Evolutionary conservation across 2,797 vertebrate genomes (phyloP).

Genomic region (Falco columbarius): DNA sequence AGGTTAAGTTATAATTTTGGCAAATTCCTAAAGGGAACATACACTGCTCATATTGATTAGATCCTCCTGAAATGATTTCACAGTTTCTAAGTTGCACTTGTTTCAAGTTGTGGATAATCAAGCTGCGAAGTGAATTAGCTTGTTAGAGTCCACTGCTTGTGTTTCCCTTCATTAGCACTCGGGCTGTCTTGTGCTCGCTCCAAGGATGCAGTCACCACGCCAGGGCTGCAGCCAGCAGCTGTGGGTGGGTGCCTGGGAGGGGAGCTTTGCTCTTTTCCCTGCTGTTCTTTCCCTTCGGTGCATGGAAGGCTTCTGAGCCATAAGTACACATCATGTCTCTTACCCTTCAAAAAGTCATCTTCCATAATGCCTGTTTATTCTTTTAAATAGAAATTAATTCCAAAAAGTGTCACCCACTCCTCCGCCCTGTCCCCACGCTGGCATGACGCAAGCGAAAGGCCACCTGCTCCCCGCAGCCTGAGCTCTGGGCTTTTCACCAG

Average conservation of each 20-base stretch:
- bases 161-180: background rate
- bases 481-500: background rate
- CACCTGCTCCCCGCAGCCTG: background rate
- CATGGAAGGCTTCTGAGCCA: background rate
- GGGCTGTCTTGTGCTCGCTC: background rate
- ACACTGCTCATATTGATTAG: background rate
- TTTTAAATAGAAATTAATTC: slow-evolving; percentile 5
- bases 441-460: background rate
- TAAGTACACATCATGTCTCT: background rate
- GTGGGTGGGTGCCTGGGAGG: background rate
- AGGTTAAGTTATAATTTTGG: background rate
- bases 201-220: background rate
- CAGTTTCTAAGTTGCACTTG: background rate
- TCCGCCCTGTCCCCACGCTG: background rate
- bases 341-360: background rate
- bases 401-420: background rate
- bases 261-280: background rate
- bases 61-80: background rate
- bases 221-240: background rate
- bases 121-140: background rate
- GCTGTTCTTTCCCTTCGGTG: background rate
- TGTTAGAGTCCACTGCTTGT: background rate
- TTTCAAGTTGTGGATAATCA: background rate
- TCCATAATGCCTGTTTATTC: background rate
- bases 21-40: background rate